These are phyloP conservation scores for Leguminivora glycinivorella DNA, from an alignment of 1,140 invertebrate genomes.

Conservation along the genomic window DNA sequence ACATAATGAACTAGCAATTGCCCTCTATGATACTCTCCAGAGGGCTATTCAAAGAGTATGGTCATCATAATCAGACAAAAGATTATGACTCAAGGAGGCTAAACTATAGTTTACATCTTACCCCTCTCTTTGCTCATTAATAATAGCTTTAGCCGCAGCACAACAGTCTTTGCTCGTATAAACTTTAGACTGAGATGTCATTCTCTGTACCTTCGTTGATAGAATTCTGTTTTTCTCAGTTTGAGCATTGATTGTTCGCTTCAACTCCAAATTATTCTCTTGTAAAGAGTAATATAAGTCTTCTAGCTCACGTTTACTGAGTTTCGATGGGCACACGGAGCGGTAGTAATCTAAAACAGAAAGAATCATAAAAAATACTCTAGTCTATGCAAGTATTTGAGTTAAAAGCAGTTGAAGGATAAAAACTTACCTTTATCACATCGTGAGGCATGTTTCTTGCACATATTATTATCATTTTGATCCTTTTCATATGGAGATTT, in stretches of 20 bases:
- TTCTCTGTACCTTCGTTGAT: conserved; percentile 58
- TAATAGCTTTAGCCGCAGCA: conserved; percentile 41
- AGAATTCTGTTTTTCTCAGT: conserved; percentile 55
- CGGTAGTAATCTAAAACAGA: conserved; percentile 48
- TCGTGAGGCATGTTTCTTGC: conserved; percentile 49
- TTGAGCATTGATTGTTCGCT: conserved; percentile 58
- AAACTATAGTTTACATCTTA: conserved; percentile 36
- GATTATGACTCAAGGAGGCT: too few species aligned
- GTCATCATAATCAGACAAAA: too few species aligned
- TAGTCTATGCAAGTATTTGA: background rate
- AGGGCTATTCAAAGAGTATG: too few species aligned
- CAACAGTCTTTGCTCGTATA: conserved; percentile 48
- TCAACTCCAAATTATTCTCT: conserved; percentile 59
- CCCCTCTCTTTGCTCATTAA: conserved; percentile 63
- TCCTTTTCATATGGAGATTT: conserved; percentile 49
- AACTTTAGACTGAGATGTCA: conserved; percentile 43
- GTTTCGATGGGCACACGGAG: conserved; percentile 54
- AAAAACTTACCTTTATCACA: conserved; percentile 42
- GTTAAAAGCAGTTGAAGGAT: background rate
- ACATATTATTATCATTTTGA: conserved; percentile 41
- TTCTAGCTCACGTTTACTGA: conserved; percentile 62
- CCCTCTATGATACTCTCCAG: too few species aligned
- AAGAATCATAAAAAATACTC: background rate
- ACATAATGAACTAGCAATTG: too few species aligned
- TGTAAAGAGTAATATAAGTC: conserved; percentile 61